A percentile compares a stretch with the other conserved stretches of the same genome.
phyloP scores from a whole-genome alignment of 2,888 invertebrate species.

The Pseudoips prasinana region DNA sequence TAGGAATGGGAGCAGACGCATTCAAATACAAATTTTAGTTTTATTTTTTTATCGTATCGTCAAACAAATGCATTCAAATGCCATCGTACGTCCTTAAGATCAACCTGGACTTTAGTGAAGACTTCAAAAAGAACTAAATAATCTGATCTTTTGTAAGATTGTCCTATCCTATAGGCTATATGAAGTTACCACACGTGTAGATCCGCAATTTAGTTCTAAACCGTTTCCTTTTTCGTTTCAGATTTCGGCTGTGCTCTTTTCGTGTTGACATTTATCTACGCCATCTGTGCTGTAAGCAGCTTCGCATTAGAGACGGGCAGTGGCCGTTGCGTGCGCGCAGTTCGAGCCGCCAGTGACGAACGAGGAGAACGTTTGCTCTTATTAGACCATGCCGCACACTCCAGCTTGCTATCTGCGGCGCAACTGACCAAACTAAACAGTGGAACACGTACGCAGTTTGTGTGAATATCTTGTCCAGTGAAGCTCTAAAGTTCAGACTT shows the following conservation, averaged over 20 bases:
- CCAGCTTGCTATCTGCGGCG: constrained; percentile 69
- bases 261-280: constrained; percentile 69
- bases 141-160: too few species aligned
- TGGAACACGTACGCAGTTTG: constrained; percentile 67
- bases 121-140: too few species aligned
- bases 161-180: too few species aligned
- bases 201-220: neutral
- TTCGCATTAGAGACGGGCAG: constrained; percentile 64
- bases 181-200: too few species aligned
- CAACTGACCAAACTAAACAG: constrained; percentile 68
- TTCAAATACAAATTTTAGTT: too few species aligned
- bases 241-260: constrained; percentile 66
- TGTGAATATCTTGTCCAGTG: constrained; percentile 38
- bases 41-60: too few species aligned
- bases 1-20: too few species aligned
- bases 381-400: constrained; percentile 72
- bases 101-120: too few species aligned
- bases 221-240: constrained; percentile 44
- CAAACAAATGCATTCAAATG: too few species aligned
- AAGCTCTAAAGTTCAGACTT: too few species aligned
- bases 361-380: constrained; percentile 66
- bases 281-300: constrained; percentile 71
- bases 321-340: constrained; percentile 47
- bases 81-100: too few species aligned
- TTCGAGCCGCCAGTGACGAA: constrained; percentile 48